Evolutionary conservation across 2,888 invertebrate genomes (phyloP), one percentile per base, ranked within the genome.

Genomic region (Apamea sordens): DNA sequence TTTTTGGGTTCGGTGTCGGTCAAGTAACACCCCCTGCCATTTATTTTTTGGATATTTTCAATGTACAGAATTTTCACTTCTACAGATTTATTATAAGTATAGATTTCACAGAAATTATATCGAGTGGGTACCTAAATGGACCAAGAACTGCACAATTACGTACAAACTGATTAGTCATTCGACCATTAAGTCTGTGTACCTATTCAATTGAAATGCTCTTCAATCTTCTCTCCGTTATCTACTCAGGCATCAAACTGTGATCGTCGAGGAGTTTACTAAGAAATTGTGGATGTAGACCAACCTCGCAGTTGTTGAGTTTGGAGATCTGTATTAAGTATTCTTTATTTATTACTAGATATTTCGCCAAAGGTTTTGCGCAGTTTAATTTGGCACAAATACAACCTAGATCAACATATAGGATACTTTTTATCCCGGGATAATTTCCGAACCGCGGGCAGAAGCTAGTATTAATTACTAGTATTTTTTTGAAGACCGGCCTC

Each of bases 141-240:
- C 41, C 36, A 47, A 82, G 47, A 70, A 85, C 24, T 63, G 50
- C 50, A 69, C 36, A 76, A 70, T 71, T 50, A 63, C 63, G 13
- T 21, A 56, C 41, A 44, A 86, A 82, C 63, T 82, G 83, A 86
- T 86, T 82, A 86, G 83, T 86, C 84, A 84, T 84, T 71, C 24
- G 59, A 73, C 71, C 83, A 84, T 86, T 84, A 82, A 44, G 44
- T 11, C 59, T 82, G 36, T 82, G 70, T 73, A 71, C 65, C 59
- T 36, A 86, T 68, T 74, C 36, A 53, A 86, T 72, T 74, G 63
- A 78, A 74, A 53, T 41, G 44, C 75, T 86, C 59, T 68, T 74
- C 59, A 78, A 64, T 78, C 28, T 56, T 63, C 56, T 36, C n/a
- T 53, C 56, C 74, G 83, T 83, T 84, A 86, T 68, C 73, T 70